Percentiles rank a stretch among this genome's conserved stretches.
Evolutionary conservation across 2,888 invertebrate genomes (phyloP).

Genomic region (Octodonta nipae): DNA sequence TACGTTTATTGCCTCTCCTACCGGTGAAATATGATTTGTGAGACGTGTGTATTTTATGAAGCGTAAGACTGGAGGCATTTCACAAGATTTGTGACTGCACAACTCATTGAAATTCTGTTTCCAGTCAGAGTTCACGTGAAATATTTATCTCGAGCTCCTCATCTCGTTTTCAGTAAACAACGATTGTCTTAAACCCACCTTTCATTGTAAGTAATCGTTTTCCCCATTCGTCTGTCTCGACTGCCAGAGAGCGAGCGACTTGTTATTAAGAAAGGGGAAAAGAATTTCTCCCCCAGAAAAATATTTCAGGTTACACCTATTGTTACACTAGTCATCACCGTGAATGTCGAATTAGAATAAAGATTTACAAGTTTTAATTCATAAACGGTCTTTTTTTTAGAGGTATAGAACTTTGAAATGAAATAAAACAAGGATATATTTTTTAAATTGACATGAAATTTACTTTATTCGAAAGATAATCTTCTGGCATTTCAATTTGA

Average conservation of each 20-base stretch:
- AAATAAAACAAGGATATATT: too few relatives aligned
- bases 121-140: constrained; percentile 13
- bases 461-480: too few relatives aligned
- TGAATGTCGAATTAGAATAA: constrained; percentile 9
- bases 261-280: constrained; percentile 28
- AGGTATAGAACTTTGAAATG: too few relatives aligned
- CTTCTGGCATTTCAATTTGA: too few relatives aligned
- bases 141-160: constrained; percentile 24
- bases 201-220: constrained; percentile 30
- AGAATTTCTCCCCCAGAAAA: constrained; percentile 25
- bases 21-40: constrained; percentile 9
- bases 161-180: constrained; percentile 27
- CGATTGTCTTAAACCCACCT: constrained; percentile 26
- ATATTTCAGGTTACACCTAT: constrained; percentile 26
- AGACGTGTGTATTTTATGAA: constrained; percentile 9
- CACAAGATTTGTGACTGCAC: constrained; percentile 19
- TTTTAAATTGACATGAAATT: too few relatives aligned
- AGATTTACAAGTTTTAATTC: too few relatives aligned
- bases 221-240: constrained; percentile 29
- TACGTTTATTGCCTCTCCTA: not conserved
- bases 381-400: too few relatives aligned
- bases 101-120: constrained; percentile 24
- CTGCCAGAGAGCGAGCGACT: constrained; percentile 23
- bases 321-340: not conserved
- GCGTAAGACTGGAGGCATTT: constrained; percentile 8